Percentiles rank a stretch among this genome's conserved stretches.
Conservation (phyloP, 2,888 invertebrate genomes). For the Nymphalis c-album region DNA sequence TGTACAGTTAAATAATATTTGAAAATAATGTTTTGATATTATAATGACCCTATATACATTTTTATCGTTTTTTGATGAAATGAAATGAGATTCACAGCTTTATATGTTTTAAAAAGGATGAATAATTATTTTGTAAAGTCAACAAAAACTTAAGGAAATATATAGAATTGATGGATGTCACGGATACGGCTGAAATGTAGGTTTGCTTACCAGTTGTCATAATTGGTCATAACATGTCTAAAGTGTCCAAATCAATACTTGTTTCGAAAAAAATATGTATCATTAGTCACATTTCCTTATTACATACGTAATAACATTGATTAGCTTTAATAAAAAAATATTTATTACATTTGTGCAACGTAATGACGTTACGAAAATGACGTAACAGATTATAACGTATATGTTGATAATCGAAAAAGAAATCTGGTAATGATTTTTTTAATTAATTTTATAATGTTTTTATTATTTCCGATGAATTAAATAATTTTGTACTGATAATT, state of each 20-base stretch:
- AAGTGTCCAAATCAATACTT: slow-evolving; percentile 14
- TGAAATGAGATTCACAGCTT: too few relatives aligned
- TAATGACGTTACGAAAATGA: slow-evolving; percentile 36
- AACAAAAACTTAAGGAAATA: too few relatives aligned
- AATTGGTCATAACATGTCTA: neutral
- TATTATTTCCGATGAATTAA: neutral
- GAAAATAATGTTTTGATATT: too few relatives aligned
- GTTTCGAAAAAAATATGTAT: slow-evolving; percentile 26
- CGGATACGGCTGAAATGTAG: neutral
- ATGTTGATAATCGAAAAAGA: slow-evolving; percentile 24
- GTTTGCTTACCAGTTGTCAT: neutral
- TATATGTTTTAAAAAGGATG: too few relatives aligned
- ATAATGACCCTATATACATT: too few relatives aligned
- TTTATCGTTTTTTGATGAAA: too few relatives aligned
- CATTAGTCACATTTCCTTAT: slow-evolving; percentile 32
- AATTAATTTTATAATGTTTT: neutral
- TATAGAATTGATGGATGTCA: too few relatives aligned
- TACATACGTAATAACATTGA: slow-evolving; percentile 31
- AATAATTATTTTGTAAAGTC: too few relatives aligned
- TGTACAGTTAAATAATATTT: too few relatives aligned
- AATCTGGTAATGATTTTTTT: slow-evolving; percentile 6
- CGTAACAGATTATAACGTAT: slow-evolving; percentile 40
- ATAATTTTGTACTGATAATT: too few relatives aligned
- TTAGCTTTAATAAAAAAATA: slow-evolving; percentile 36
- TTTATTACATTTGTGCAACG: slow-evolving; percentile 42